Percentiles rank a stretch among this genome's conserved stretches.
Evolutionary conservation across 2,797 vertebrate species (phyloP).

Genomic region (Epinephelus coioides): DNA sequence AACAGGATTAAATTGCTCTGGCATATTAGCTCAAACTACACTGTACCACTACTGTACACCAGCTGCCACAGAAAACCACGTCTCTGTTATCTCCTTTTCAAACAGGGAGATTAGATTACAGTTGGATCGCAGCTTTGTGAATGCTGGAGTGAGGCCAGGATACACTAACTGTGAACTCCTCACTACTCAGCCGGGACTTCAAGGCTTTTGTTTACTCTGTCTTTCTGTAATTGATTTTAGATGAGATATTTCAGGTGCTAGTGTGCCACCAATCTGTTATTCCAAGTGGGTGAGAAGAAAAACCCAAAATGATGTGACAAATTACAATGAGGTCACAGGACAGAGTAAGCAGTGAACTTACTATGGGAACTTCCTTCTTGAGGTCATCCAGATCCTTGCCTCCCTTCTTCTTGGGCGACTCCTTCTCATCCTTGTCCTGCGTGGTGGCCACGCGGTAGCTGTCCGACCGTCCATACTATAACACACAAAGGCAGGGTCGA

Average conservation of each 20-base stretch:
- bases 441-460: slow-evolving; percentile 96
- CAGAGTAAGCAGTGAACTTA: slow-evolving; percentile 58
- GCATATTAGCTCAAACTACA: slow-evolving; percentile 30
- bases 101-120: slow-evolving; percentile 51
- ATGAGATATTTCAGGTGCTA: no score
- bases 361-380: slow-evolving; percentile 95
- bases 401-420: slow-evolving; percentile 91
- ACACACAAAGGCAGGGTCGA: slow-evolving; percentile 37
- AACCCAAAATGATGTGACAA: no score
- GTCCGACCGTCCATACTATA: slow-evolving; percentile 93
- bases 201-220: slow-evolving; percentile 1
- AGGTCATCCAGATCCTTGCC: slow-evolving; percentile 93
- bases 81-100: slow-evolving; percentile 34
- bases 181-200: slow-evolving; percentile 8
- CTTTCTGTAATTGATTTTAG: not conserved
- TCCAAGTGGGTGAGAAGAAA: not conserved
- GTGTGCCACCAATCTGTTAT: not conserved
- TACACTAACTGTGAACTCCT: slow-evolving; percentile 29
- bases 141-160: slow-evolving; percentile 49
- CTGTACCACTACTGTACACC: slow-evolving; percentile 8
- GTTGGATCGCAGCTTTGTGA: slow-evolving; percentile 6
- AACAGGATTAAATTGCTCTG: slow-evolving; percentile 46
- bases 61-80: slow-evolving; percentile 10
- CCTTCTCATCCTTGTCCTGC: slow-evolving; percentile 92
- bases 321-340: slow-evolving; percentile 6